These are phyloP conservation scores for Champsocephalus gunnari DNA, from an alignment of 2,797 vertebrate species.

Conservation along the genomic window DNA sequence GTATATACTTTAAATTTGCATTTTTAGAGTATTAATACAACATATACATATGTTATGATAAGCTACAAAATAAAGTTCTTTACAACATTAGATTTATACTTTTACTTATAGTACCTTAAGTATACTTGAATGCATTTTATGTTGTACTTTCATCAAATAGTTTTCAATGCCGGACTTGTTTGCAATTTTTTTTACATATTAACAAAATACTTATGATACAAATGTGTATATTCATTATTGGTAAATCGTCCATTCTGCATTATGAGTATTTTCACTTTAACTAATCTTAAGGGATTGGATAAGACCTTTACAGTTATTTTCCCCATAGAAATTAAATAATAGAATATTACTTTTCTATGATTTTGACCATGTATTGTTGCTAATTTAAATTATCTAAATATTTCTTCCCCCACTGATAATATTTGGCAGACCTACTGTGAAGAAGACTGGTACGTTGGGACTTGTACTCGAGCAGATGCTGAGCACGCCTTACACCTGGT, in stretches of 20 bases:
- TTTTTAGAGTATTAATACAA: neutral
- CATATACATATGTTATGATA: neutral
- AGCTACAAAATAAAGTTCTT: neutral
- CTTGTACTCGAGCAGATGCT: slow-evolving; percentile 83
- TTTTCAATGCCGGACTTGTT: too few relatives aligned
- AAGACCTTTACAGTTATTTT: neutral
- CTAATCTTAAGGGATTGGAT: neutral
- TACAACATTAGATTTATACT: neutral
- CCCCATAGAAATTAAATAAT: too few relatives aligned
- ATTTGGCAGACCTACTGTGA: slow-evolving; percentile 63
- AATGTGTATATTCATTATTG: neutral
- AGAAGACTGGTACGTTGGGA: slow-evolving; percentile 88
- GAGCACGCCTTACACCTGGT: slow-evolving; percentile 88
- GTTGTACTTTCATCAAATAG: too few relatives aligned
- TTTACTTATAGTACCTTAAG: too few relatives aligned
- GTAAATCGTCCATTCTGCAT: neutral
- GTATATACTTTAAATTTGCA: neutral
- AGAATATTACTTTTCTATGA: too few relatives aligned
- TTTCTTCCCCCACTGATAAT: neutral
- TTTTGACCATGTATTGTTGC: neutral
- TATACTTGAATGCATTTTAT: too few relatives aligned
- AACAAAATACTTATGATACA: neutral
- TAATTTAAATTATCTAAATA: neutral
- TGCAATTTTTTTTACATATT: neutral
- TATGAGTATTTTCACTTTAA: neutral